These are phyloP conservation scores for Odontomachus brunneus DNA, from an alignment of 1,140 invertebrate genomes.

Conservation along the genomic window DNA sequence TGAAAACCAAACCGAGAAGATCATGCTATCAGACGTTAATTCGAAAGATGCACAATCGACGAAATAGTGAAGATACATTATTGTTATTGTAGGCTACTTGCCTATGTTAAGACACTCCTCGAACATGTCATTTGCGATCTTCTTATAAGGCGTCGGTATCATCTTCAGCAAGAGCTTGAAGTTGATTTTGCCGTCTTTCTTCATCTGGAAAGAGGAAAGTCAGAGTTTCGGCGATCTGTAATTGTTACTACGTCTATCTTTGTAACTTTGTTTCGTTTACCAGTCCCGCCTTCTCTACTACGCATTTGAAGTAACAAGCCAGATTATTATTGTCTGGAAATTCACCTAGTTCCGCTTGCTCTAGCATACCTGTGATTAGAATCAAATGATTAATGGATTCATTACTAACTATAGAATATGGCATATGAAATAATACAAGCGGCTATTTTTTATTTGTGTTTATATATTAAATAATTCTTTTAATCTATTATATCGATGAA, in stretches of 20 bases:
- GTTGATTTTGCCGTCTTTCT: conserved; percentile 80
- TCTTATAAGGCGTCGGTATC: conserved; percentile 76
- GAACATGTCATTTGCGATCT: conserved; percentile 68
- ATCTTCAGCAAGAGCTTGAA: conserved; percentile 76
- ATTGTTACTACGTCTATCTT: not conserved
- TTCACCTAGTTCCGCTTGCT: conserved; percentile 56
- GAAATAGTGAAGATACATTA: not conserved
- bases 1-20: conserved; percentile 41
- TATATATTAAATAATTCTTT: no score
- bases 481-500: no score
- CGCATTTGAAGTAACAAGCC: conserved; percentile 83
- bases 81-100: conserved; percentile 63
- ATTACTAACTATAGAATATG: no score
- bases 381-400: conserved; percentile 4
- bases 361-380: conserved; percentile 60
- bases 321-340: conserved; percentile 71
- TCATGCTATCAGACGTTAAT: conserved; percentile 1
- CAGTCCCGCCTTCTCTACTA: conserved; percentile 74
- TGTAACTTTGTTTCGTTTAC: conserved; percentile 48
- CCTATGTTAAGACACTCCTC: conserved; percentile 73
- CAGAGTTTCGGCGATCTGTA: conserved; percentile 14
- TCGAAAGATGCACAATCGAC: not conserved
- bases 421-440: no score
- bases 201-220: conserved; percentile 57
- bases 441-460: no score